Evolutionary conservation across 2,113 vertebrate species (phyloP).

Genomic region (Vidua macroura): DNA sequence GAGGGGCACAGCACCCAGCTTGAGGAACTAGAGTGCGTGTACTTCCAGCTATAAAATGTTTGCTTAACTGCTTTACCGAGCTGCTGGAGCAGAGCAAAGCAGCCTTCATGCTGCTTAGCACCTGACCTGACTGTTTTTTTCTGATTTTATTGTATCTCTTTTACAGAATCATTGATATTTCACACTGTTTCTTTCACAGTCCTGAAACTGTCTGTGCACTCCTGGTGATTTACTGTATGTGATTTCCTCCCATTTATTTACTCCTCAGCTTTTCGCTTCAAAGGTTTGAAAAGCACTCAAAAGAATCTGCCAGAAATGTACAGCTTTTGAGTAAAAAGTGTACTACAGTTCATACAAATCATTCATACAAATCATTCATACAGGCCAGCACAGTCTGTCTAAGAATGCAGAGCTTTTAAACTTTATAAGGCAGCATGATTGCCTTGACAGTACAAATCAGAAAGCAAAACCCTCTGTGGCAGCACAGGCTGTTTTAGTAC

Average conservation of each 20-base stretch:
- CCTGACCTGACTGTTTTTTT: background rate
- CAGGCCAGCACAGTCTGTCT: background rate
- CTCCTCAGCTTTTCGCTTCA: background rate
- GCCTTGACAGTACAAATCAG: background rate
- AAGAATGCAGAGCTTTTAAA: constrained; percentile 9
- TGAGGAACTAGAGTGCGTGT: background rate
- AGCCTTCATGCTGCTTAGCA: background rate
- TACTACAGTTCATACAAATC: background rate
- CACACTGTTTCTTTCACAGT: constrained; percentile 68
- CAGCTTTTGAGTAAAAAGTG: background rate
- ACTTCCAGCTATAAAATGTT: background rate
- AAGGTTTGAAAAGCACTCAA: background rate
- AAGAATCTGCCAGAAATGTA: background rate
- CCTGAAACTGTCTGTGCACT: constrained; percentile 41
- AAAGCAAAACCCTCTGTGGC: background rate
- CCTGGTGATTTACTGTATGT: constrained; percentile 63
- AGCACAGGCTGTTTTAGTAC: background rate
- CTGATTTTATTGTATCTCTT: constrained; percentile 44
- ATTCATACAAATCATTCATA: background rate
- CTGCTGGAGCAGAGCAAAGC: background rate
- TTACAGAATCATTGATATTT: constrained; percentile 69
- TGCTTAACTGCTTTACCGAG: background rate
- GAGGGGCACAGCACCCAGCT: background rate
- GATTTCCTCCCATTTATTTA: constrained; percentile 59
- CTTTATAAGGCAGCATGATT: background rate